These are phyloP conservation scores for Hemiscyllium ocellatum DNA, from an alignment of 2,113 vertebrate genomes.

Conservation along the genomic window DNA sequence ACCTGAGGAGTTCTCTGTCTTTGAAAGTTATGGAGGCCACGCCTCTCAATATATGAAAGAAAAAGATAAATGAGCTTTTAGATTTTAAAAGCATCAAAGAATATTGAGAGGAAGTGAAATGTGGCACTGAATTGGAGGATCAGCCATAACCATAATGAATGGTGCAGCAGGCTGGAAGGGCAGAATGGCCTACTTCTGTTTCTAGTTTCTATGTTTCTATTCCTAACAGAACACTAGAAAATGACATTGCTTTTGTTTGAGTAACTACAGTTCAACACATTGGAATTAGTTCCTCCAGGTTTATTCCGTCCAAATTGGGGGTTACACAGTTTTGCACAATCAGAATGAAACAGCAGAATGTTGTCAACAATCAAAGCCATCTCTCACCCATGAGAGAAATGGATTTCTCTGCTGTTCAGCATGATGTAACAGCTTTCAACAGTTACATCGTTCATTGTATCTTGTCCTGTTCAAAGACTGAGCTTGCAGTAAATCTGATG, in stretches of 20 bases:
- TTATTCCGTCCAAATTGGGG: not conserved
- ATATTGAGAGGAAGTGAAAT: too few relatives aligned
- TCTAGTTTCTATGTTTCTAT: too few relatives aligned
- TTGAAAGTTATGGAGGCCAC: too few relatives aligned
- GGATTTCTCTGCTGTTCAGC: not conserved
- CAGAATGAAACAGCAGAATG: not conserved
- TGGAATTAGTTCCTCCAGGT: not conserved
- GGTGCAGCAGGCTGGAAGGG: too few relatives aligned
- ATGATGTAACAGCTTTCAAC: not conserved
- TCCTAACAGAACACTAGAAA: too few relatives aligned
- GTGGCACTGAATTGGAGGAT: too few relatives aligned
- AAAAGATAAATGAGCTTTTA: too few relatives aligned
- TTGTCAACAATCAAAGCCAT: not conserved
- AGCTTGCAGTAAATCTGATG: not conserved
- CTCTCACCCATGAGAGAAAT: not conserved
- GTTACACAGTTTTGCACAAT: not conserved
- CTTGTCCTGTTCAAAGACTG: not conserved
- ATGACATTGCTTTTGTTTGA: not conserved
- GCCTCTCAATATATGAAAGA: too few relatives aligned
- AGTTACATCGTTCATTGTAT: not conserved
- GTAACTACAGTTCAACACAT: not conserved
- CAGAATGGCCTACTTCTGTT: too few relatives aligned
- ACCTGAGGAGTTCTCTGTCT: too few relatives aligned
- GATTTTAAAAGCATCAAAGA: too few relatives aligned
- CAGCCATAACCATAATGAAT: too few relatives aligned